These are phyloP conservation scores for Teleiodes luculella DNA, from an alignment of 2,888 invertebrate genomes.

Conservation along the genomic window DNA sequence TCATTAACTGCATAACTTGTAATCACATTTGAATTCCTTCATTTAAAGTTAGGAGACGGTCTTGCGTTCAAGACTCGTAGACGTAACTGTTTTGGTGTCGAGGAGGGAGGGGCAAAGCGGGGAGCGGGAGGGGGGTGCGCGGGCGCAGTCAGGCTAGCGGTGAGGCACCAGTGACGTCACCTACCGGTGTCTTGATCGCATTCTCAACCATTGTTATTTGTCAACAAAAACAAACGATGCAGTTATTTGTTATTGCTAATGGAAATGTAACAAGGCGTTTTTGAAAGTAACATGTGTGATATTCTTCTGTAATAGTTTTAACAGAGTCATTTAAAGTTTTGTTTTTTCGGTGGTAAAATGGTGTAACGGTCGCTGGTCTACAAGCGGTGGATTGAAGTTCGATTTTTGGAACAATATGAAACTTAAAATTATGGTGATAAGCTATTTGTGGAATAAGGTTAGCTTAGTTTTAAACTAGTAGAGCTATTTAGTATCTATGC, in stretches of 20 bases:
- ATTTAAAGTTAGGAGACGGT: slow-evolving; percentile 10
- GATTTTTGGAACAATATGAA: too few species aligned
- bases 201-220: slow-evolving; percentile 15
- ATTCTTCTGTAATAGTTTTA: too few species aligned
- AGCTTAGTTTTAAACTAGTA: too few species aligned
- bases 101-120: slow-evolving; percentile 12
- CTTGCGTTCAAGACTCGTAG: slow-evolving; percentile 5
- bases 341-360: too few species aligned
- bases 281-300: too few species aligned
- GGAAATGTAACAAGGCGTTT: not conserved
- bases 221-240: slow-evolving; percentile 13
- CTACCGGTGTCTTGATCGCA: slow-evolving; percentile 8
- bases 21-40: not conserved
- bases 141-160: slow-evolving; percentile 18
- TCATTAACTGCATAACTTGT: not conserved
- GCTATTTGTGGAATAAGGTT: too few species aligned
- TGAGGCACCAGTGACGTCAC: slow-evolving; percentile 23
- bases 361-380: too few species aligned
- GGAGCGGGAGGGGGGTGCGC: slow-evolving; percentile 13
- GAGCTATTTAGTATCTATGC: too few species aligned
- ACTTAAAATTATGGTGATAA: too few species aligned
- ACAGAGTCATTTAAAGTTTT: too few species aligned
- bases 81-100: slow-evolving; percentile 20
- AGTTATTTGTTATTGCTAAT: not conserved
- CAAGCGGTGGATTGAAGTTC: too few species aligned